Evolutionary conservation across 2,888 invertebrate genomes (phyloP).

Genomic region (Melangyna quadrimaculata): DNA sequence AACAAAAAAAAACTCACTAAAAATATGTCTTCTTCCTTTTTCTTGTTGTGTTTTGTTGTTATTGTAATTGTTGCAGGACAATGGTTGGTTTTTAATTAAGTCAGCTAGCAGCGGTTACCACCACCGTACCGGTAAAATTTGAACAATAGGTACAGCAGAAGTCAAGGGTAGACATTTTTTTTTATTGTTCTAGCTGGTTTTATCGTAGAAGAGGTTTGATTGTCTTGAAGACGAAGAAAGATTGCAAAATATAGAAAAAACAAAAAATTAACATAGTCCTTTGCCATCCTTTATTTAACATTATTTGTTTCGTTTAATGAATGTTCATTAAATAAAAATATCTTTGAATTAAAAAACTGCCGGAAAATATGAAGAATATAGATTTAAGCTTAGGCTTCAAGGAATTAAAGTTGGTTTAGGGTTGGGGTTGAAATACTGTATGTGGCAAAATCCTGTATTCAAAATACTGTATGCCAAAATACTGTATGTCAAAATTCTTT

Average conservation of each 20-base stretch:
- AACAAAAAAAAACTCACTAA: not conserved
- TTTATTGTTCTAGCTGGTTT: conserved; percentile 3
- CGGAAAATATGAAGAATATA: not conserved
- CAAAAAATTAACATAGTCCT: conserved; percentile 28
- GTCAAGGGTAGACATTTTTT: conserved; percentile 1
- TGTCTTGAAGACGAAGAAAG: conserved; percentile 4
- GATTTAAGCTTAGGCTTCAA: not conserved
- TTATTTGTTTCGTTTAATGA: conserved; percentile 25
- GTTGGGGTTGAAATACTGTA: too few species aligned
- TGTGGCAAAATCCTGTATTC: too few species aligned
- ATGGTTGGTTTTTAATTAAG: conserved; percentile 64
- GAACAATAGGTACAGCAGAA: conserved; percentile 17
- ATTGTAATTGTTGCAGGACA: conserved; percentile 38
- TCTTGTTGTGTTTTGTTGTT: conserved; percentile 38
- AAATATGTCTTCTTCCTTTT: conserved; percentile 2
- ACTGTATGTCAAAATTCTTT: too few species aligned
- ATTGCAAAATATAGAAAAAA: conserved; percentile 7
- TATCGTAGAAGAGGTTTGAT: conserved; percentile 18
- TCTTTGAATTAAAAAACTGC: not conserved
- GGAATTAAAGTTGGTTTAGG: not conserved
- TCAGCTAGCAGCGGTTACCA: conserved; percentile 50
- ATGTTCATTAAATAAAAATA: not conserved
- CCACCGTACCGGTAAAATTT: conserved; percentile 29
- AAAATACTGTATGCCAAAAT: too few species aligned
- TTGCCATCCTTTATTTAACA: conserved; percentile 25